Evolutionary conservation across 2,113 vertebrate species (phyloP).

Genomic region (Elephantulus edwardii): DNA sequence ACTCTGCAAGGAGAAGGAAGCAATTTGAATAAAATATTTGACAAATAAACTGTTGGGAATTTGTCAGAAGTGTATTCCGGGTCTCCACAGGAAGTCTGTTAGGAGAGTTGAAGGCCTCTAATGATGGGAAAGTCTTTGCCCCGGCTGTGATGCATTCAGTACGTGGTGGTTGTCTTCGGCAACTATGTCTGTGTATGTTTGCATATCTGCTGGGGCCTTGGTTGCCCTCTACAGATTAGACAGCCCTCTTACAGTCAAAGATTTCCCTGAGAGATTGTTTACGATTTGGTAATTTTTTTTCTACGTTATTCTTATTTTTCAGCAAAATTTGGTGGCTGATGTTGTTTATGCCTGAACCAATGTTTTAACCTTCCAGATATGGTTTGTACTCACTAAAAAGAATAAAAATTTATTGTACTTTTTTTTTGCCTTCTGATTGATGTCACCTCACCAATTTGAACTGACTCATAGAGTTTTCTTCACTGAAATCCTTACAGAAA

Average conservation of each 20-base stretch:
- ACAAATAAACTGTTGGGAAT: slow-evolving; percentile 61
- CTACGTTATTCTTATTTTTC: slow-evolving; percentile 52
- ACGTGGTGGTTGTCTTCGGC: background rate
- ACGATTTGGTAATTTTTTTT: slow-evolving; percentile 33
- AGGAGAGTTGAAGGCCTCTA: background rate
- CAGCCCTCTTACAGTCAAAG: background rate
- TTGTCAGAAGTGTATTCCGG: slow-evolving; percentile 62
- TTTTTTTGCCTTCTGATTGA: background rate
- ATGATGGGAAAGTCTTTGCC: slow-evolving; percentile 41
- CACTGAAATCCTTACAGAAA: background rate
- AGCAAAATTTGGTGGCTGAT: slow-evolving; percentile 17
- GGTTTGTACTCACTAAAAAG: background rate
- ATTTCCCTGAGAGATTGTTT: background rate
- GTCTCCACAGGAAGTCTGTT: slow-evolving; percentile 58
- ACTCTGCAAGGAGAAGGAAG: slow-evolving; percentile 64
- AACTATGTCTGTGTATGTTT: background rate
- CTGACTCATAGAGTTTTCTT: background rate
- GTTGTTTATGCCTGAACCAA: slow-evolving; percentile 52
- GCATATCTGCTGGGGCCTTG: rapidly evolving
- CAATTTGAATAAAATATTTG: slow-evolving; percentile 73
- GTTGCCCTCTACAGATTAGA: background rate
- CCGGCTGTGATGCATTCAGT: rapidly evolving
- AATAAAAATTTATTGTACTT: background rate
- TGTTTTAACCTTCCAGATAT: slow-evolving; percentile 49
- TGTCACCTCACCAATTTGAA: background rate